Evolutionary conservation across 2,113 vertebrate genomes (phyloP).

Genomic region (Marmota monax): DNA sequence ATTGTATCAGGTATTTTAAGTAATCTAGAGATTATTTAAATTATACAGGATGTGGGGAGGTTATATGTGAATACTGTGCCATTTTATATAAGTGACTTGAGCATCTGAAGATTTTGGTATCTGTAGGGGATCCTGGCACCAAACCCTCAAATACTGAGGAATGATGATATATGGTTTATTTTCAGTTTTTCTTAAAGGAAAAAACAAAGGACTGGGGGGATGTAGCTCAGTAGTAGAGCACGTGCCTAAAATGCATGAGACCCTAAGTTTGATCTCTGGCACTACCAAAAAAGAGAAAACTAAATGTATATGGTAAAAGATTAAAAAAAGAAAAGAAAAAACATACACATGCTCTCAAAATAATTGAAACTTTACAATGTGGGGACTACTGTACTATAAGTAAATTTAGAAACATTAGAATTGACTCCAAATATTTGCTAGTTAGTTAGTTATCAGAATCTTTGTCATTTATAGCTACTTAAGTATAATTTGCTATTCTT

Average conservation of each 20-base stretch:
- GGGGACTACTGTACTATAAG: not conserved
- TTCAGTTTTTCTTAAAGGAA: conserved; percentile 37
- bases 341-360: not conserved
- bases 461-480: conserved; percentile 7
- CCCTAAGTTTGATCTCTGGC: not conserved
- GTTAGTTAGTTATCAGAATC: conserved; percentile 14
- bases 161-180: not conserved
- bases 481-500: conserved; percentile 11
- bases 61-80: not conserved
- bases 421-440: conserved; percentile 26
- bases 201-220: not conserved
- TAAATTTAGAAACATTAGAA: not conserved
- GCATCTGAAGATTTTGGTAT: not conserved
- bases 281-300: not conserved
- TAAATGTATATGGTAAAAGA: not conserved
- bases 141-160: not conserved
- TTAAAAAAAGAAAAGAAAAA: not conserved
- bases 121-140: not conserved
- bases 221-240: not conserved
- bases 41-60: not conserved
- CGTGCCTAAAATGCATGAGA: not conserved
- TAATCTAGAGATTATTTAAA: not conserved
- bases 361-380: conserved; percentile 12
- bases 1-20: not conserved
- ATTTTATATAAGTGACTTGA: not conserved